Conservation (phyloP, 2,888 invertebrate species). For the Thera obeliscata region DNA sequence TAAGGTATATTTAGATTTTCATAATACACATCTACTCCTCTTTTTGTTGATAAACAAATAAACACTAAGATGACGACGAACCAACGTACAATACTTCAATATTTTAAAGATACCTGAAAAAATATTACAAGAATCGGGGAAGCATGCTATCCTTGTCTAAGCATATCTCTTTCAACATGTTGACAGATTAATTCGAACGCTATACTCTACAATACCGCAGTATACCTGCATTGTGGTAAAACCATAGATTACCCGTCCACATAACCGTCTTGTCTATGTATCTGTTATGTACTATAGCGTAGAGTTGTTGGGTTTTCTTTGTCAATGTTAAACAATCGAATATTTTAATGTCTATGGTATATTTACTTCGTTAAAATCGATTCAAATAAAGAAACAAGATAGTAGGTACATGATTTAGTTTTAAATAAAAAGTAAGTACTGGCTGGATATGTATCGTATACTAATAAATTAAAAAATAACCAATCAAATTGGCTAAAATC, state of each 20-base stretch:
- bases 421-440: no score
- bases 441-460: no score
- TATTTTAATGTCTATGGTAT: neutral
- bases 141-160: constrained; percentile 1
- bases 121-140: neutral
- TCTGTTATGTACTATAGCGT: neutral
- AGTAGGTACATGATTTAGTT: no score
- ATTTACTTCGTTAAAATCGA: neutral
- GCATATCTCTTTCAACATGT: neutral
- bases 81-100: neutral
- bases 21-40: neutral
- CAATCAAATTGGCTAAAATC: no score
- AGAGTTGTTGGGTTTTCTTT: neutral
- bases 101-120: neutral
- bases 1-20: neutral
- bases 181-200: constrained; percentile 1
- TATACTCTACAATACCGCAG: constrained; percentile 8
- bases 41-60: neutral
- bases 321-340: neutral
- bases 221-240: constrained; percentile 22
- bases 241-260: constrained; percentile 2
- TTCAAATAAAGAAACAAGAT: no score
- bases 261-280: constrained; percentile 3
- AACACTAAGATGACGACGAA: neutral
- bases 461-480: no score